phyloP scores from a whole-genome alignment of 2,797 vertebrate genomes.

The Sebastiscus albofasciatus region DNA sequence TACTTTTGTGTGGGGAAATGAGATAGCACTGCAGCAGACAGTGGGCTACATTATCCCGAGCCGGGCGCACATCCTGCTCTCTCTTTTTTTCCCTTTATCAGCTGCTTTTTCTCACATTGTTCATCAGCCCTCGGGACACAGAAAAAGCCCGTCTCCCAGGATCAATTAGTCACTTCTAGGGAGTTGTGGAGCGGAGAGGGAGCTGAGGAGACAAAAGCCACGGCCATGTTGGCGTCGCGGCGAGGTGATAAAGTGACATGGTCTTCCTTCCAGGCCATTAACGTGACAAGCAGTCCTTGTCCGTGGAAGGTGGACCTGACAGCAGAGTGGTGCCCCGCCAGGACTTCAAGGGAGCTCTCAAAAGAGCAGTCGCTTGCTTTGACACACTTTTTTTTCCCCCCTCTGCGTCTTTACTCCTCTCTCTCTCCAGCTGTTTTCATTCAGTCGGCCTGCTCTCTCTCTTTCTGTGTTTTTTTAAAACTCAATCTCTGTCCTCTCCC shows the following conservation, averaged over 20 bases:
- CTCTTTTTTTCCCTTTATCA: conserved; percentile 57
- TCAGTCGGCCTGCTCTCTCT: conserved; percentile 28
- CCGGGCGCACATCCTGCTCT: conserved; percentile 50
- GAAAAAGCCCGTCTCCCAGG: conserved; percentile 67
- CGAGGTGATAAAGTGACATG: conserved; percentile 72
- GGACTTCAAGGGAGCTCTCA: conserved; percentile 47
- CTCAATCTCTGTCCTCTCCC: conserved; percentile 57
- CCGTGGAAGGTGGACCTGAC: conserved; percentile 70
- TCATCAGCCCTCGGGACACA: conserved; percentile 69
- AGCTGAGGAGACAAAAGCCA: conserved; percentile 69
- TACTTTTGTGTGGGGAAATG: conserved; percentile 79
- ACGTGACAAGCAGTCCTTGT: conserved; percentile 71
- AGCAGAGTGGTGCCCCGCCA: conserved; percentile 58
- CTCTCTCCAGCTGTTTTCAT: conserved; percentile 53
- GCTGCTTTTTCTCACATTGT: conserved; percentile 68
- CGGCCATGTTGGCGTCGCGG: conserved; percentile 47
- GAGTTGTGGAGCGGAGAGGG: conserved; percentile 58
- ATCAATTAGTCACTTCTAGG: conserved; percentile 81
- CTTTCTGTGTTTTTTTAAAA: conserved; percentile 14
- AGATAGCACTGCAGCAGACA: conserved; percentile 75
- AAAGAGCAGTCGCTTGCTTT: conserved; percentile 42
- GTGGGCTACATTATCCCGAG: conserved; percentile 68
- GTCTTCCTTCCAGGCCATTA: conserved; percentile 75
- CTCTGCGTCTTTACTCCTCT: conserved; percentile 16
- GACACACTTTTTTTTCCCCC: conserved; percentile 39